Base-by-base conservation (phyloP, 2,888 invertebrate genomes). In the Oxycera nigricornis region DNA sequence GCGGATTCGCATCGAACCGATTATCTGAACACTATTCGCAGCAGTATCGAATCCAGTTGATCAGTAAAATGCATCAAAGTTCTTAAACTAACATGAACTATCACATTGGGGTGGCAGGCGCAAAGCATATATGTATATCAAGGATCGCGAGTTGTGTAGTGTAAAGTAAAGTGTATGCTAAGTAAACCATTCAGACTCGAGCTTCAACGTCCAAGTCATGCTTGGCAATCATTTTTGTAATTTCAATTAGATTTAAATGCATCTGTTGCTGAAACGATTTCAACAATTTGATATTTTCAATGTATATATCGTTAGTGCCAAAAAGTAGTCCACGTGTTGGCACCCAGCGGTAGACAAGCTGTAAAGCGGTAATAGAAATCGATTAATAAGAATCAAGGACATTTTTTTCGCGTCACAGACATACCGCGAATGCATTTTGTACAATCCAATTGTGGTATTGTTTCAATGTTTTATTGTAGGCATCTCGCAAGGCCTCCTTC, bases 391-490 rank as follows among this genome's bases (percentile, higher is more conserved):
- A 24, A 61, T 65, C 22, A 30, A 39, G 46, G 24, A 28, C 59
- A 52, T 20, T 28, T 17, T 26, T 11, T 11, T 2, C 17, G 24
- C 20, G 20, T 31, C 46, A 6, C 24, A 17, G 41, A 86, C 87
- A 86, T 87, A 93, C 93, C 82, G 87, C 86, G 82, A 93, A 92
- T 65, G 93, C 83, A 85, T 91, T 91, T 81, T 91, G 91, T 2
- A 91, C 90, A 80, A 93, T 86, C 90, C 93, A 94, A 77, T 90
- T 91, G 80, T 94, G 94, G 82, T 92, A 91, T 76, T 88, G 88
- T 82, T 92, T 91, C 22, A 94, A 85, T 39, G 91, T 90, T 67
- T 89, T 88, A 79, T 90, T 88, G 82, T 94, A 94, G 0, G 94
- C 90, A 75, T 87, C 85, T 78, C 88, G 88, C 67, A 92, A 86